These are phyloP conservation scores for Azorinus chamasolen DNA, from an alignment of 2,888 invertebrate genomes.

Conservation along the genomic window DNA sequence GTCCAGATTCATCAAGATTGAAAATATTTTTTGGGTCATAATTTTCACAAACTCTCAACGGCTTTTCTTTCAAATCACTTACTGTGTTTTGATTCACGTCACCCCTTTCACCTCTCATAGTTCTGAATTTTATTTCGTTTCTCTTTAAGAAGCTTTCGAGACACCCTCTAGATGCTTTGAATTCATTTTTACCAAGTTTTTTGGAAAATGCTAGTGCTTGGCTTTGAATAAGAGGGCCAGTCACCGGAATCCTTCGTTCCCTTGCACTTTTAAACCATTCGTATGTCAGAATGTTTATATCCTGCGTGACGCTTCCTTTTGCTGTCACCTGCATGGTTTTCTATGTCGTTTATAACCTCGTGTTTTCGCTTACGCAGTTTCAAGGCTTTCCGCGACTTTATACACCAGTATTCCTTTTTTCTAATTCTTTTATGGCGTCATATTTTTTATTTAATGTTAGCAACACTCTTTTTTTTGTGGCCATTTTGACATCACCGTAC, in stretches of 20 bases:
- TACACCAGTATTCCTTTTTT: too few species aligned
- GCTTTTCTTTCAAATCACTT: slow-evolving; percentile 27
- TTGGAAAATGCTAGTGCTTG: slow-evolving; percentile 15
- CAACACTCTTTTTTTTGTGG: too few species aligned
- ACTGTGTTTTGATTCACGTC: slow-evolving; percentile 27
- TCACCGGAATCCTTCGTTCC: not conserved
- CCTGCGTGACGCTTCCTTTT: too few species aligned
- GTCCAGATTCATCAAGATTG: slow-evolving; percentile 60
- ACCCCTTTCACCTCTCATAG: slow-evolving; percentile 27
- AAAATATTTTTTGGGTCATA: slow-evolving; percentile 49
- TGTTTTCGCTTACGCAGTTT: too few species aligned
- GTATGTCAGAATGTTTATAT: not conserved
- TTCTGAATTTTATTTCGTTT: slow-evolving; percentile 25
- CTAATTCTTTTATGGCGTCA: too few species aligned
- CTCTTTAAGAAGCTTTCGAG: slow-evolving; percentile 23
- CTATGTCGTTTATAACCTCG: too few species aligned
- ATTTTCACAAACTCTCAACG: slow-evolving; percentile 14
- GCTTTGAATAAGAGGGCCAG: slow-evolving; percentile 27
- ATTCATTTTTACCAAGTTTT: slow-evolving; percentile 2
- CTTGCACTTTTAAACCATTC: slow-evolving; percentile 33
- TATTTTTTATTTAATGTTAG: too few species aligned
- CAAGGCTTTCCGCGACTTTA: too few species aligned
- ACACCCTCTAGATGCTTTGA: slow-evolving; percentile 29
- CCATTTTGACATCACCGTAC: too few species aligned
- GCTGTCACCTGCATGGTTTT: too few species aligned